These are phyloP conservation scores for Liposcelis brunnea DNA, from an alignment of 2,888 invertebrate genomes.

Conservation along the genomic window DNA sequence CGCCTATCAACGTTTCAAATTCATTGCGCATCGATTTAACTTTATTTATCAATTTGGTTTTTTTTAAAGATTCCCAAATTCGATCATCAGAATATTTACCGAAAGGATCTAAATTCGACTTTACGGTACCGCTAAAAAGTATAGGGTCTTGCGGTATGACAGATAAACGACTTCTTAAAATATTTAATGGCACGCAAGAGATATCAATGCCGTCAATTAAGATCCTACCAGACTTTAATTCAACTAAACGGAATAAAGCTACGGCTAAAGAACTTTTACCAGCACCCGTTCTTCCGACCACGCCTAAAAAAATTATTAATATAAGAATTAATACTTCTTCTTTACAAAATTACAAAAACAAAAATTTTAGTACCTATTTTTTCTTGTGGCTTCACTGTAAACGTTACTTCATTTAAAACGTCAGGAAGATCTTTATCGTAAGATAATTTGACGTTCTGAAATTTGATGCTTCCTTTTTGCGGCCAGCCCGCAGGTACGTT, in stretches of 20 bases:
- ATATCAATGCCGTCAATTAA: constrained; percentile 35
- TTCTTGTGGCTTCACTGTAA: constrained; percentile 34
- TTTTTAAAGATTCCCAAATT: constrained; percentile 30
- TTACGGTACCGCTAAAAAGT: constrained; percentile 38
- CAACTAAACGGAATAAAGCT: constrained; percentile 39
- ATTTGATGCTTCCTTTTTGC: constrained; percentile 29
- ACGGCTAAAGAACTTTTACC: constrained; percentile 40
- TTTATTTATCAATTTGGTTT: constrained; percentile 27
- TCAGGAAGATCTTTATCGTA: constrained; percentile 29
- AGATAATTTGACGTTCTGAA: constrained; percentile 31
- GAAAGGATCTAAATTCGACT: constrained; percentile 32
- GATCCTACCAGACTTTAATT: constrained; percentile 33
- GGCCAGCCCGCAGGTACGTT: constrained; percentile 31
- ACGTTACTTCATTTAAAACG: constrained; percentile 35
- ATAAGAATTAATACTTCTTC: background rate
- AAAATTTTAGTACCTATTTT: constrained; percentile 34
- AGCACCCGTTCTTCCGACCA: constrained; percentile 30
- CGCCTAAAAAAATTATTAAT: constrained; percentile 22
- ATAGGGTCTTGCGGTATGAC: constrained; percentile 45
- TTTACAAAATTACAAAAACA: background rate
- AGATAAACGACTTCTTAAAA: constrained; percentile 31
- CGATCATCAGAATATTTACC: constrained; percentile 23
- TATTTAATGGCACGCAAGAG: constrained; percentile 27
- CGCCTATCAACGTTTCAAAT: constrained; percentile 31
- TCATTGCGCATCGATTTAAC: constrained; percentile 24